Conservation (phyloP, 2,888 invertebrate genomes). For the Amphimallon solstitiale region DNA sequence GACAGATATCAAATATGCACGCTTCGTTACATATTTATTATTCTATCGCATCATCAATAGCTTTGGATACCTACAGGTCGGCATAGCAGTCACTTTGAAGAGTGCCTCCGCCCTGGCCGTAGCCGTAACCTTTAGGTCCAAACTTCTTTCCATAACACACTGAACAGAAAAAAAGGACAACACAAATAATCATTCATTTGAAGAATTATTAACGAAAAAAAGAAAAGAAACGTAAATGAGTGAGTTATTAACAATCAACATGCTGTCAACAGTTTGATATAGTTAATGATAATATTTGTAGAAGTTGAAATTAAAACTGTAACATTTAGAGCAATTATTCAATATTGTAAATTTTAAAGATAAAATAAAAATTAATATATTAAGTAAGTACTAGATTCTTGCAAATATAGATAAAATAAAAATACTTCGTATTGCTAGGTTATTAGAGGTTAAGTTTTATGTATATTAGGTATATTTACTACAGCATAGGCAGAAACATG, state of each 20-base stretch:
- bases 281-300: too few relatives aligned
- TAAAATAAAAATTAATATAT: too few relatives aligned
- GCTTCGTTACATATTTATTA: background rate
- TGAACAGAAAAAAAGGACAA: conserved; percentile 59
- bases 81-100: conserved; percentile 89
- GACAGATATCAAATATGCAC: conserved; percentile 53
- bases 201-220: conserved; percentile 4
- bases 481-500: too few relatives aligned
- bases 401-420: too few relatives aligned
- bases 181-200: conserved; percentile 40
- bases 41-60: conserved; percentile 14
- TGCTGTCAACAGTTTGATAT: too few relatives aligned
- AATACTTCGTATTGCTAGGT: too few relatives aligned
- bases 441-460: too few relatives aligned
- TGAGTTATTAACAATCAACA: background rate
- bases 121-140: conserved; percentile 97
- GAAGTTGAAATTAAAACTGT: too few relatives aligned
- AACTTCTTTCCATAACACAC: conserved; percentile 97
- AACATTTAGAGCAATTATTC: too few relatives aligned
- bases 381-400: too few relatives aligned
- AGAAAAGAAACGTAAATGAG: background rate
- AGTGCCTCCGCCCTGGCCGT: conserved; percentile 95
- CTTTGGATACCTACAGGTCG: conserved; percentile 75
- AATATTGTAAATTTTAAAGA: too few relatives aligned
- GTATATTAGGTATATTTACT: too few relatives aligned